These are phyloP conservation scores for Diglossa cyanea DNA, from an alignment of 2,797 vertebrate species.

Conservation along the genomic window DNA sequence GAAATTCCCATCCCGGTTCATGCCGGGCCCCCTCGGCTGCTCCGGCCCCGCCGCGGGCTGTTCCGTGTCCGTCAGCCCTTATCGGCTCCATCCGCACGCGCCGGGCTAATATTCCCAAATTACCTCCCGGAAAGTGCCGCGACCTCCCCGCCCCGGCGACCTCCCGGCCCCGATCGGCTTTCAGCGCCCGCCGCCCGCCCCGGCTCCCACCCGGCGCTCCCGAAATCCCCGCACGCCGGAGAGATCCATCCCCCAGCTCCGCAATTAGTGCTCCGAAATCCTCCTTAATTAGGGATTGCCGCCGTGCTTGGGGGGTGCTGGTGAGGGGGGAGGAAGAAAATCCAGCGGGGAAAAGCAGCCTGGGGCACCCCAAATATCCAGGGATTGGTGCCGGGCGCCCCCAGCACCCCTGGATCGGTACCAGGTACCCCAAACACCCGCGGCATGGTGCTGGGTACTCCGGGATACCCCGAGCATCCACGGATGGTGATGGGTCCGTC, in stretches of 20 bases:
- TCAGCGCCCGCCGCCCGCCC: background rate
- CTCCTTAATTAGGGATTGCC: background rate
- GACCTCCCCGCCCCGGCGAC: slow-evolving; percentile 20
- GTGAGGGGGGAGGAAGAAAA: rapidly evolving
- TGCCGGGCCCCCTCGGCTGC: background rate
- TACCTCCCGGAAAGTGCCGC: slow-evolving; percentile 29
- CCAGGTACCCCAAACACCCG: rapidly evolving
- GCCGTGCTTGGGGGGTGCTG: background rate
- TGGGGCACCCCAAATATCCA: background rate
- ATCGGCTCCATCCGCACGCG: slow-evolving; percentile 27
- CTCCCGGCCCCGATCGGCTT: background rate
- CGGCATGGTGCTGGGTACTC: rapidly evolving
- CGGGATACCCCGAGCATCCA: rapidly evolving
- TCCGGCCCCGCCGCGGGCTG: background rate
- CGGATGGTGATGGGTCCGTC: rapidly evolving
- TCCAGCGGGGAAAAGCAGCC: background rate
- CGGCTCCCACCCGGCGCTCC: background rate
- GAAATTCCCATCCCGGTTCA: too few species aligned
- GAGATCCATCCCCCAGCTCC: background rate
- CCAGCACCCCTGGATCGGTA: background rate
- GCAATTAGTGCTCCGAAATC: background rate
- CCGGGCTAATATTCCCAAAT: background rate
- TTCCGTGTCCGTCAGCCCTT: background rate
- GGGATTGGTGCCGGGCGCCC: background rate
- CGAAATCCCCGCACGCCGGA: rapidly evolving